A percentile compares a stretch with the other conserved stretches of the same genome.
Conservation (phyloP, 1,140 invertebrate species). For the Pinna nobilis region DNA sequence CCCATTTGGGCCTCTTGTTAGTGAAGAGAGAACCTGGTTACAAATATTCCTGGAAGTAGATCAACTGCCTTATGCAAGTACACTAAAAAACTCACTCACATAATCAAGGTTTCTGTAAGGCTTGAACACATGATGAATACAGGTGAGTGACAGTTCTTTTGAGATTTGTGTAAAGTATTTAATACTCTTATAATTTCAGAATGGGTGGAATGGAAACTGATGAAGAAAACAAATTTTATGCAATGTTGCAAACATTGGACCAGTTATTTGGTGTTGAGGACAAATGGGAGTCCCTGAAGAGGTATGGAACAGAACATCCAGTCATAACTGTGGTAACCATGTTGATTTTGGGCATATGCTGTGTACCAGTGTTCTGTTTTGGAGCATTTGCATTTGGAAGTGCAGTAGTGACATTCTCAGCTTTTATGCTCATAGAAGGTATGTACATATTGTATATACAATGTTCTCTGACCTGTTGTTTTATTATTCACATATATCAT, state of each 20-base stretch:
- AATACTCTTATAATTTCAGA: slow-evolving; percentile 79
- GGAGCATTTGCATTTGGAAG: slow-evolving; percentile 6
- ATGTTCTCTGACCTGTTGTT: too few species aligned
- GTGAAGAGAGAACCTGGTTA: too few species aligned
- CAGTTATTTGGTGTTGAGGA: not conserved
- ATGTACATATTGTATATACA: not conserved
- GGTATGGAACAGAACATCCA: slow-evolving; percentile 3
- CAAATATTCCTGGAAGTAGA: too few species aligned
- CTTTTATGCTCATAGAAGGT: slow-evolving; percentile 14
- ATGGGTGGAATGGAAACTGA: slow-evolving; percentile 19
- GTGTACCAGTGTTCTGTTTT: not conserved
- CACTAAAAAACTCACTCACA: too few species aligned
- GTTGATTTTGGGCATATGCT: too few species aligned
- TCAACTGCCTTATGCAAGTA: too few species aligned
- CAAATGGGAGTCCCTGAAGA: not conserved
- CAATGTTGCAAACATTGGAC: slow-evolving; percentile 7
- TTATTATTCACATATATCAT: too few species aligned
- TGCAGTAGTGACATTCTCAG: not conserved
- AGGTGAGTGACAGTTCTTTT: too few species aligned
- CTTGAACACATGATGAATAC: too few species aligned
- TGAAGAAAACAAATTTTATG: slow-evolving; percentile 1
- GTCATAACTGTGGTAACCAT: slow-evolving; percentile 83
- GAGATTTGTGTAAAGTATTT: too few species aligned
- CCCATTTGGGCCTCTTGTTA: too few species aligned
- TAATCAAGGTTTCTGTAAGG: too few species aligned